phyloP scores from a whole-genome alignment of 2,113 vertebrate species.

The Lethenteron camtschaticum region DNA sequence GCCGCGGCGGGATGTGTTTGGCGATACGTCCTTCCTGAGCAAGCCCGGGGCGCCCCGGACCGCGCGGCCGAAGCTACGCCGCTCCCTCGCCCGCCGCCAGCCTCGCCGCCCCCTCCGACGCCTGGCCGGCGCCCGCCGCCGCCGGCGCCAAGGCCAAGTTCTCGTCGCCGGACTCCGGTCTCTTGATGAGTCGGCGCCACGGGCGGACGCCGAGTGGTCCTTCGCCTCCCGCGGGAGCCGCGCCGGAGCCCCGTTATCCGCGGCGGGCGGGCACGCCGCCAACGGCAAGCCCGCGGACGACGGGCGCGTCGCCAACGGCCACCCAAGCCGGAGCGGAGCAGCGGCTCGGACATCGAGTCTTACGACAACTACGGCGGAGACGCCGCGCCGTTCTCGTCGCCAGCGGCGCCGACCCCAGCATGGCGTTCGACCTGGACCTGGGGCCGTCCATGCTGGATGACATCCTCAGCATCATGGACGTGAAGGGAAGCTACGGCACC shows the following conservation, averaged over 20 bases:
- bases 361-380: background rate
- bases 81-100: conserved; percentile 18
- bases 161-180: background rate
- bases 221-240: background rate
- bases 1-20: conserved; percentile 56
- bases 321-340: background rate
- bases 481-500: conserved; percentile 13
- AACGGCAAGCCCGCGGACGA: background rate
- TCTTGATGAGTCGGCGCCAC: background rate
- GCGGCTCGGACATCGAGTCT: background rate
- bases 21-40: conserved; percentile 55
- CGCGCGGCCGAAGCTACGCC: conserved; percentile 16
- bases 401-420: conserved; percentile 20
- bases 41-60: conserved; percentile 27
- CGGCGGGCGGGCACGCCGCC: background rate
- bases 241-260: background rate
- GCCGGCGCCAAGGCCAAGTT: background rate
- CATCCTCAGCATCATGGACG: conserved; percentile 58
- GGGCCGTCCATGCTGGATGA: conserved; percentile 74
- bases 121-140: conserved; percentile 53
- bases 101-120: conserved; percentile 21
- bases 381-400: background rate
- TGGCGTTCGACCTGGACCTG: conserved; percentile 42
- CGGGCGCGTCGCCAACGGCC: background rate
- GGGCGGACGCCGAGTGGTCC: background rate